Conservation (phyloP, 2,888 invertebrate species). For the Galeopsomyia nigrocyanea region DNA sequence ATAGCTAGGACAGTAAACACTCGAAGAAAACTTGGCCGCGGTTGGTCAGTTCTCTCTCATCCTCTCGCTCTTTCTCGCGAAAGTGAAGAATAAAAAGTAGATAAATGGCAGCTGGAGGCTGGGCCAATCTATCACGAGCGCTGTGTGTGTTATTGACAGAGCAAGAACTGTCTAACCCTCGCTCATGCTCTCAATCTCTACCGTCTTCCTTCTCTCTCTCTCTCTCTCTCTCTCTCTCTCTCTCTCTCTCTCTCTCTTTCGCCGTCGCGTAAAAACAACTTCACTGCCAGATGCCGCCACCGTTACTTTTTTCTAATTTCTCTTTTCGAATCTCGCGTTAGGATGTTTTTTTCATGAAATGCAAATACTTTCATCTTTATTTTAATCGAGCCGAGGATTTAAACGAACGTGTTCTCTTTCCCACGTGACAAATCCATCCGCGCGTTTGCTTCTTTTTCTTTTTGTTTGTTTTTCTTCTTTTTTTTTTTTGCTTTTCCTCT, state of each 20-base stretch:
- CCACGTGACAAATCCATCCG: too few species aligned
- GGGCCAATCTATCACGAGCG: slow-evolving; percentile 66
- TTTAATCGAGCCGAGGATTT: slow-evolving; percentile 30
- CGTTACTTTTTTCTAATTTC: slow-evolving; percentile 20
- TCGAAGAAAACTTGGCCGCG: slow-evolving; percentile 46
- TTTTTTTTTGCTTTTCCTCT: too few species aligned
- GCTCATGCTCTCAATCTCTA: too few species aligned
- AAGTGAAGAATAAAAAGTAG: slow-evolving; percentile 65
- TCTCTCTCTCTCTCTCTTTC: slow-evolving; percentile 32
- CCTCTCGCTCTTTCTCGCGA: slow-evolving; percentile 47
- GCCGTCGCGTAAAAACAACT: slow-evolving; percentile 34
- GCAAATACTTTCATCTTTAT: slow-evolving; percentile 42
- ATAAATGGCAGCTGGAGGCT: slow-evolving; percentile 66
- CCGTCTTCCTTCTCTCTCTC: slow-evolving; percentile 41
- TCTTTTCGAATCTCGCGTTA: slow-evolving; percentile 2
- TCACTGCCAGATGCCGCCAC: neutral
- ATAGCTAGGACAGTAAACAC: slow-evolving; percentile 59
- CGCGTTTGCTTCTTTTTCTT: too few species aligned
- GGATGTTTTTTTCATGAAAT: slow-evolving; percentile 38
- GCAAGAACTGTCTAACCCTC: slow-evolving; percentile 63
- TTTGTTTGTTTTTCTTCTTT: too few species aligned
- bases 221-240: slow-evolving; percentile 44
- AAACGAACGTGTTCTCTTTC: slow-evolving; percentile 6
- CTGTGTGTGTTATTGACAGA: slow-evolving; percentile 66
- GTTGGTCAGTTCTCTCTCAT: slow-evolving; percentile 21